phyloP scores from a whole-genome alignment of 1,140 invertebrate genomes.

The Leptoteleia sp. region DNA sequence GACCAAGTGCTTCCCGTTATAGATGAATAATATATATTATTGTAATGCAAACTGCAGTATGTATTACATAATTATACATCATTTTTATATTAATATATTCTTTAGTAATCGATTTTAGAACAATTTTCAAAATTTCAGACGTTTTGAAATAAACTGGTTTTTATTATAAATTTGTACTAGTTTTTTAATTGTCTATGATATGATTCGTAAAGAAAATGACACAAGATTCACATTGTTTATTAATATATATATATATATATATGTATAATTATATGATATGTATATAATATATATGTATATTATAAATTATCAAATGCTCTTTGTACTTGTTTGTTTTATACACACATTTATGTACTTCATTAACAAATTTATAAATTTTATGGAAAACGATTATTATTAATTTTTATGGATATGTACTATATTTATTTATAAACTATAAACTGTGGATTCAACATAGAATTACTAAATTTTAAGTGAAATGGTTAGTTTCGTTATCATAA shows the following conservation, averaged over 20 bases:
- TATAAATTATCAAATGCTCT: slow-evolving; percentile 17
- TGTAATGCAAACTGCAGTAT: slow-evolving; percentile 26
- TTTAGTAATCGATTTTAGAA: slow-evolving; percentile 39
- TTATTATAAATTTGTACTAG: slow-evolving; percentile 30
- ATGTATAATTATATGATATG: slow-evolving; percentile 9
- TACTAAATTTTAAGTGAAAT: too few species aligned
- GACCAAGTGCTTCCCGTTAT: slow-evolving; percentile 79
- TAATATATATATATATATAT: too few species aligned
- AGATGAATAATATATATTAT: slow-evolving; percentile 48
- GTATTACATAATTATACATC: slow-evolving; percentile 23
- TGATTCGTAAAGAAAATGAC: slow-evolving; percentile 13
- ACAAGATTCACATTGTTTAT: slow-evolving; percentile 19
- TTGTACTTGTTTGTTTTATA: slow-evolving; percentile 42
- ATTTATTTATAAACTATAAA: slow-evolving; percentile 4
- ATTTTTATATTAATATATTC: slow-evolving; percentile 35
- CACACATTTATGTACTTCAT: slow-evolving; percentile 24
- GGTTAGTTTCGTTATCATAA: too few species aligned
- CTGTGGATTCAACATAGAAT: too few species aligned
- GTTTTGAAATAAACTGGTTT: slow-evolving; percentile 33
- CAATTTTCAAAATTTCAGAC: slow-evolving; percentile 32
- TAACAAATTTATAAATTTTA: slow-evolving; percentile 18
- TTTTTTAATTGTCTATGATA: slow-evolving; percentile 18
- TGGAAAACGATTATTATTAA: too few species aligned
- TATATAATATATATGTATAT: slow-evolving; percentile 4
- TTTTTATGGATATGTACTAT: slow-evolving; percentile 4